phyloP scores from a whole-genome alignment of 2,113 vertebrate genomes.

The western clawed frog (Xenopus tropicalis) region DNA sequence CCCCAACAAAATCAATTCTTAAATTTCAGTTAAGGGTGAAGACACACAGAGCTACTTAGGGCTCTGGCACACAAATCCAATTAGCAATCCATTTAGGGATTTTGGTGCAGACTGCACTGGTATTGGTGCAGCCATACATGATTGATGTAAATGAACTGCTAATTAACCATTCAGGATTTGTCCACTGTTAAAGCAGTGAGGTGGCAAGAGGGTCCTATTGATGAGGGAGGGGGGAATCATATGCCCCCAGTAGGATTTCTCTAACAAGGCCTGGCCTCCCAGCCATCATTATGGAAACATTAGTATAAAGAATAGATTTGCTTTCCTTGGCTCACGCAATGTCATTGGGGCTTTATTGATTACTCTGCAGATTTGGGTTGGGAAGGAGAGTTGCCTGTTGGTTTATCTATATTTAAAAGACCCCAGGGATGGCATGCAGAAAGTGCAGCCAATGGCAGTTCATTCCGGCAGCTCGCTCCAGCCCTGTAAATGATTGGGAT shows the following conservation, averaged over 20 bases:
- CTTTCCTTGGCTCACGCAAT: background rate
- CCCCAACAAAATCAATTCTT: too few relatives aligned
- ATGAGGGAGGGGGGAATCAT: too few relatives aligned
- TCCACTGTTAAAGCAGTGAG: too few relatives aligned
- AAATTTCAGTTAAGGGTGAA: too few relatives aligned
- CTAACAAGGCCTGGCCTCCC: background rate
- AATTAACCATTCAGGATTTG: too few relatives aligned
- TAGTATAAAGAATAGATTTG: constrained; percentile 29
- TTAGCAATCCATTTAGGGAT: background rate
- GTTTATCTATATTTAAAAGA: constrained; percentile 11
- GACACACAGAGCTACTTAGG: too few relatives aligned
- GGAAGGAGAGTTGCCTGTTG: constrained; percentile 1
- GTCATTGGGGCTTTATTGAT: constrained; percentile 37
- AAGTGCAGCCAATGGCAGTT: constrained; percentile 10
- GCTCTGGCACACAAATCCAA: background rate
- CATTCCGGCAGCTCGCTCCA: background rate
- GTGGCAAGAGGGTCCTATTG: too few relatives aligned
- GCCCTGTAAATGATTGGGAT: background rate
- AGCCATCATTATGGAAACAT: constrained; percentile 26
- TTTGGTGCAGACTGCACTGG: too few relatives aligned
- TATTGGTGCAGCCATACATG: too few relatives aligned
- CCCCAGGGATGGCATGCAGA: constrained; percentile 5
- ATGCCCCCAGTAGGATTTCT: background rate
- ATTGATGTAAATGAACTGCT: too few relatives aligned
- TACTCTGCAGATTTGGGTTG: constrained; percentile 22